Evolutionary conservation across 2,888 invertebrate species (phyloP), one percentile per base, ranked within the genome.

Genomic region (Athetis lepigone): DNA sequence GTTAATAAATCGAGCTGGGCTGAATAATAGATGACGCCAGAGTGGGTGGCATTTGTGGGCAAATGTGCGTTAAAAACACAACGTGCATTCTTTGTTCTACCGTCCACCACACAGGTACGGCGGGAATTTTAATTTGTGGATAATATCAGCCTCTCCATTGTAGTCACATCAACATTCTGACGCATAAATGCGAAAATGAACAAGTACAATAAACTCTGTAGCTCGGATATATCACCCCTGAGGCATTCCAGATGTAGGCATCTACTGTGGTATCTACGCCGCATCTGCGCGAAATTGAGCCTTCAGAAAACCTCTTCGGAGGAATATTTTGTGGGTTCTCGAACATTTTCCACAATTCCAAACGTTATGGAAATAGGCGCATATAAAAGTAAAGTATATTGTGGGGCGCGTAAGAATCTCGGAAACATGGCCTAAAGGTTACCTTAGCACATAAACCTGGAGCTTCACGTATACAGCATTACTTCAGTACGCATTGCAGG

Each of bases 81-180:
- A 67, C 71, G 55, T 72, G 66, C 74, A 77, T 80, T 80, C 79
- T 75, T 77, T 79, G 73, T 79, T 77, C 54, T 50, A 65, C 54
- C 45, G 58, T 55, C 68, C 58, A 61, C 58, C 52, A 39, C 47
- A 42, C 50, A 59, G 67, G 51, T 68, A 69, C 57, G 79, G 33
- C 40, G 65, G 62, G 77, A 82, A 84, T 85, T 82, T 81, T 82
- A 83, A 85, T 83, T 81, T 78, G 80, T 72, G 59, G 61, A 78
- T n/a, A n/a, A n/a, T 77, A 68, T 66, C 72, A 49, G 67, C 67
- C 61, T 43, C 67, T 63, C 71, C 62, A 77, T 77, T 77, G 76
- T 78, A 75, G 59, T 60, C 64, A 58, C 61, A 79, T 77, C 70
- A 70, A 56, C 68, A 78, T 65, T 59, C 71, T 61, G 63, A 54